These are phyloP conservation scores for Antechinus stuartii DNA, from an alignment of 2,113 vertebrate species.

Conservation along the genomic window DNA sequence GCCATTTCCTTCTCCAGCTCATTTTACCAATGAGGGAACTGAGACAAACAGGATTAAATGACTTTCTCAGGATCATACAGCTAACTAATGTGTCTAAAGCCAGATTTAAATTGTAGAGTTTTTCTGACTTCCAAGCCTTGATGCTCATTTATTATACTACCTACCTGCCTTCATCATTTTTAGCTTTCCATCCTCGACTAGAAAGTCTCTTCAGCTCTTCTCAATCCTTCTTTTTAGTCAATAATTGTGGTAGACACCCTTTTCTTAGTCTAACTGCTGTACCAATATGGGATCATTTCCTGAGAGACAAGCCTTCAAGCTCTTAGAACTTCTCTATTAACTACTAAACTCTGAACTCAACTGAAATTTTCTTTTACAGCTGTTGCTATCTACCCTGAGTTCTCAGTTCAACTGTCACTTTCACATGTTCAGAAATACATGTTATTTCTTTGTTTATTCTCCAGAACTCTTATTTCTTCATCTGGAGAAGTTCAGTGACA, in stretches of 20 bases:
- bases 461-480: background rate
- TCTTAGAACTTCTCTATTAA: background rate
- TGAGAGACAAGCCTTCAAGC: background rate
- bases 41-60: no score
- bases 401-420: background rate
- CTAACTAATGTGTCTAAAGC: no score
- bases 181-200: background rate
- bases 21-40: no score
- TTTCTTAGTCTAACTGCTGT: background rate
- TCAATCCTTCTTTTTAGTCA: background rate
- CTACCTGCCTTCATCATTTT: no score
- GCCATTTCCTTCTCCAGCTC: no score
- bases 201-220: background rate
- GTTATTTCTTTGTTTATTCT: background rate
- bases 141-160: no score
- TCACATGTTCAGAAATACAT: background rate
- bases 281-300: background rate
- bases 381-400: background rate
- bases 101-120: no score
- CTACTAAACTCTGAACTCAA: background rate
- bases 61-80: no score
- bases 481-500: background rate
- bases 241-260: background rate
- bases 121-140: no score
- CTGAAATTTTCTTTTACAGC: background rate